phyloP scores from a whole-genome alignment of 2,888 invertebrate genomes.

The Stegophylla sp. region DNA sequence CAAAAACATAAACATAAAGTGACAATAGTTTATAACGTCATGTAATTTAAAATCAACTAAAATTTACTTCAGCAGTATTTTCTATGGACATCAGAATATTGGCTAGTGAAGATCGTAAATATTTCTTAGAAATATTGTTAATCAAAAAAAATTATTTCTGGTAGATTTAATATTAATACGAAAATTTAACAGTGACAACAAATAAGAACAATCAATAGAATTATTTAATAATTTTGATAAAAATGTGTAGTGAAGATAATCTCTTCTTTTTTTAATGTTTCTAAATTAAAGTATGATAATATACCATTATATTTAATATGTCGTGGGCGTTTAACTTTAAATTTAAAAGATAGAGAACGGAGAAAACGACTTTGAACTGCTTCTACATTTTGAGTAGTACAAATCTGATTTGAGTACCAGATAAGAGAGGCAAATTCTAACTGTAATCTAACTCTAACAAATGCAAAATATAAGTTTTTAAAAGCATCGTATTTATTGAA shows the following conservation, averaged over 20 bases:
- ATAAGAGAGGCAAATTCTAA: too few species aligned
- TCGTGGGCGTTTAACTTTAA: too few species aligned
- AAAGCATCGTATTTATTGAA: too few species aligned
- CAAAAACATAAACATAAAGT: neutral
- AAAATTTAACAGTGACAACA: neutral
- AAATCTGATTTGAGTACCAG: too few species aligned
- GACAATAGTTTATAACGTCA: too few species aligned
- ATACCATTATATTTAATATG: too few species aligned
- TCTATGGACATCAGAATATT: neutral
- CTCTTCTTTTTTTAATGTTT: neutral
- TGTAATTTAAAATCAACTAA: neutral
- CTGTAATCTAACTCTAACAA: too few species aligned
- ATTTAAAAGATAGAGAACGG: too few species aligned
- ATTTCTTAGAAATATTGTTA: neutral
- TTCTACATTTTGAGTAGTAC: too few species aligned
- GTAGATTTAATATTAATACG: neutral
- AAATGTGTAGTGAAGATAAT: neutral
- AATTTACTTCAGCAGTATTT: slow-evolving; percentile 3
- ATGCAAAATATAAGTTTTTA: too few species aligned
- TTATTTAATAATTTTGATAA: neutral
- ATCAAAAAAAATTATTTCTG: neutral
- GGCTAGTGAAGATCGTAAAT: neutral
- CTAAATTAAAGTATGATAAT: neutral
- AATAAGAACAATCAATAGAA: neutral
- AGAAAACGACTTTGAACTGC: too few species aligned